These are phyloP conservation scores for Luscinia luscinia DNA, from an alignment of 2,797 vertebrate genomes.

Conservation along the genomic window DNA sequence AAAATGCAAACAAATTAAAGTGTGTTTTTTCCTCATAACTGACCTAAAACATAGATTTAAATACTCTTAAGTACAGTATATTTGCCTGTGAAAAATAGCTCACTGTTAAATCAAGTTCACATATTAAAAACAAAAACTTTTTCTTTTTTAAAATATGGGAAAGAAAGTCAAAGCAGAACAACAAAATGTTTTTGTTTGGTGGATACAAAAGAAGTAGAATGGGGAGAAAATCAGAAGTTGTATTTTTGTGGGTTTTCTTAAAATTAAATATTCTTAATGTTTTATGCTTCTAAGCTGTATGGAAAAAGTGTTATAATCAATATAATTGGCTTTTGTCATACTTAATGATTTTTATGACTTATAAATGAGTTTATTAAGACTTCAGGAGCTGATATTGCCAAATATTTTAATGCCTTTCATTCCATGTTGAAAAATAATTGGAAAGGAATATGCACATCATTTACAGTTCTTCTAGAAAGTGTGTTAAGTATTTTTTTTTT, in stretches of 20 bases:
- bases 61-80: background rate
- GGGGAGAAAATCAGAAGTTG: background rate
- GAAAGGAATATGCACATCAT: background rate
- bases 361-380: background rate
- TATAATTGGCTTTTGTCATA: background rate
- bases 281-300: background rate
- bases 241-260: background rate
- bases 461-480: background rate
- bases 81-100: background rate
- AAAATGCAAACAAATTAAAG: background rate
- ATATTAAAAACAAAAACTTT: background rate
- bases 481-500: background rate
- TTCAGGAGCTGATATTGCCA: background rate
- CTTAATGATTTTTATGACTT: background rate
- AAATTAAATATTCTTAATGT: background rate
- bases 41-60: background rate
- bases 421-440: background rate
- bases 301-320: background rate
- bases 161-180: background rate
- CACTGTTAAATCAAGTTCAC: background rate
- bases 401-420: background rate
- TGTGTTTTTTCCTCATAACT: background rate
- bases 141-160: background rate
- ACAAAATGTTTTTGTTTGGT: background rate
- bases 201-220: background rate